These are phyloP conservation scores for Antitype chi DNA, from an alignment of 2,888 invertebrate genomes.

Conservation along the genomic window DNA sequence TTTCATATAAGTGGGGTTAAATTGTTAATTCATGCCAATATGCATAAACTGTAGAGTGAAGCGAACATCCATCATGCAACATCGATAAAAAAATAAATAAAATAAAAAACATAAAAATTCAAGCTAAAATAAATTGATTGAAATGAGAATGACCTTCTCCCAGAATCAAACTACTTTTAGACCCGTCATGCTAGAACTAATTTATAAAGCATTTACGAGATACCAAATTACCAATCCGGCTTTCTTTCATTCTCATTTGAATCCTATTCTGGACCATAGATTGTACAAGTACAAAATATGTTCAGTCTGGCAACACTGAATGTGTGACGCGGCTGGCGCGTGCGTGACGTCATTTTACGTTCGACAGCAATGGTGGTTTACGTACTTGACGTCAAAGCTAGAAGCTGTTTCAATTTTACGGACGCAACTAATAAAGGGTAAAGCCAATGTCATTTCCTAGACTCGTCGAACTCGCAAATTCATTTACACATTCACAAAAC, in stretches of 20 bases:
- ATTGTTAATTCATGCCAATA: conserved; percentile 83
- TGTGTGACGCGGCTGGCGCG: conserved; percentile 63
- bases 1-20: conserved; percentile 65
- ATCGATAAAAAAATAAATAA: conserved; percentile 78
- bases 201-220: conserved; percentile 63
- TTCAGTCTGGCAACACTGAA: conserved; percentile 58
- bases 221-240: conserved; percentile 54
- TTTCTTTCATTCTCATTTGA: conserved; percentile 87
- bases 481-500: neutral
- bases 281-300: conserved; percentile 52
- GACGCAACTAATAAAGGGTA: conserved; percentile 20
- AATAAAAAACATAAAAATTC: conserved; percentile 73
- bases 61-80: conserved; percentile 89
- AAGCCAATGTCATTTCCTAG: neutral
- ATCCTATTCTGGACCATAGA: conserved; percentile 79
- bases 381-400: conserved; percentile 30
- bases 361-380: conserved; percentile 59
- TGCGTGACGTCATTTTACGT: conserved; percentile 60
- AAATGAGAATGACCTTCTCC: conserved; percentile 88
- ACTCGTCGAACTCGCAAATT: neutral
- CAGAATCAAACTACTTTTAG: conserved; percentile 72
- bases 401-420: neutral
- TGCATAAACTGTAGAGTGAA: conserved; percentile 81
- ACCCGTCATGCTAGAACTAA: conserved; percentile 72
- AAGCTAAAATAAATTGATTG: conserved; percentile 77